A percentile compares a stretch with the other conserved stretches of the same genome.
Conservation (phyloP, 2,888 invertebrate species). For the Trisateles emortualis region DNA sequence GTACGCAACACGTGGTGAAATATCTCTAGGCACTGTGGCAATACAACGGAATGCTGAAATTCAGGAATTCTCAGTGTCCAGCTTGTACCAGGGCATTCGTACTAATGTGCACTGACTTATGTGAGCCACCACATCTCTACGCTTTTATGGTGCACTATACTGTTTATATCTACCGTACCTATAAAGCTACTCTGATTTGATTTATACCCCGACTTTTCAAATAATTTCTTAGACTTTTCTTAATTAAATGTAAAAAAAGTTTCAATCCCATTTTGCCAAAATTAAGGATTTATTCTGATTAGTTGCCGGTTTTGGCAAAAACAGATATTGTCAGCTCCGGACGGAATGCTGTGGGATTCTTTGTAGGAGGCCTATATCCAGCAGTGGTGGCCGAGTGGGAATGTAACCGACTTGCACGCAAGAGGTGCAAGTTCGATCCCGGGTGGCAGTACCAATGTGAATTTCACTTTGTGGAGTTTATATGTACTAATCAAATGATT, state of each 20-base stretch:
- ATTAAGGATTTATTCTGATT: not conserved
- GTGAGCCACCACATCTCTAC: not conserved
- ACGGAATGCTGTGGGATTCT: no score
- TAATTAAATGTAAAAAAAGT: constrained; percentile 11
- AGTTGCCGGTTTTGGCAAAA: not conserved
- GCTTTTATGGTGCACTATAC: not conserved
- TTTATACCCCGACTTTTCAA: constrained; percentile 10
- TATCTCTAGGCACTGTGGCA: constrained; percentile 11
- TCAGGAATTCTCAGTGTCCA: constrained; percentile 14
- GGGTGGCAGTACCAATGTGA: no score
- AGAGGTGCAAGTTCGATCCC: no score
- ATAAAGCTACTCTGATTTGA: not conserved
- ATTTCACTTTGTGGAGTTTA: no score
- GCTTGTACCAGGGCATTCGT: constrained; percentile 2
- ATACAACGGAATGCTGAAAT: constrained; percentile 32
- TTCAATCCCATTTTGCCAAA: constrained; percentile 1
- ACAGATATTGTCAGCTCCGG: constrained; percentile 1
- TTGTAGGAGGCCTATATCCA: no score
- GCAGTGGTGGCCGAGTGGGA: no score
- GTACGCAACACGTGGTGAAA: constrained; percentile 17
- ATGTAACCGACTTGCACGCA: no score
- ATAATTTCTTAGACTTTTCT: constrained; percentile 11
- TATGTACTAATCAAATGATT: no score
- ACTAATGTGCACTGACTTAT: not conserved
- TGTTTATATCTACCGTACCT: not conserved